phyloP scores from a whole-genome alignment of 2,888 invertebrate species.

The Rhamphomyia laevipes region DNA sequence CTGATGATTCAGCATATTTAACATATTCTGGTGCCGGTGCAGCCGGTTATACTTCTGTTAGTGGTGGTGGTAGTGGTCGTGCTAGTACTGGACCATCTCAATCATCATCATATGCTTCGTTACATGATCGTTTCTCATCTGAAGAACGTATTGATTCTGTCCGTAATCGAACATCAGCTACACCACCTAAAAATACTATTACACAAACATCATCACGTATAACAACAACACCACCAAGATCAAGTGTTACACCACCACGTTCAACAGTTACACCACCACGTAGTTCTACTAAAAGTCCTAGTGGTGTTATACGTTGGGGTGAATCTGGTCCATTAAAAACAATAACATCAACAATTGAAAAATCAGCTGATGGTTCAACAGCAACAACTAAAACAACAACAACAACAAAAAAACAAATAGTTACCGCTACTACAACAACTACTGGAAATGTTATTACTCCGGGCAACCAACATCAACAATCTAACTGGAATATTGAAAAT shows the following conservation, averaged over 20 bases:
- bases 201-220: slow-evolving; percentile 21
- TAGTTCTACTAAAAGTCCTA: slow-evolving; percentile 11
- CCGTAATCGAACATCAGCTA: slow-evolving; percentile 14
- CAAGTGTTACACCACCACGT: slow-evolving; percentile 6
- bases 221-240: slow-evolving; percentile 6
- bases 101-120: slow-evolving; percentile 42
- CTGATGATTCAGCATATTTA: slow-evolving; percentile 47
- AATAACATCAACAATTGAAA: slow-evolving; percentile 21
- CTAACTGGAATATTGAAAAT: slow-evolving; percentile 13
- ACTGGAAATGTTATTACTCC: slow-evolving; percentile 15
- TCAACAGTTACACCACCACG: slow-evolving; percentile 23
- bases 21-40: slow-evolving; percentile 41
- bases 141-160: slow-evolving; percentile 39
- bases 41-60: slow-evolving; percentile 15
- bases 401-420: slow-evolving; percentile 22
- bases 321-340: slow-evolving; percentile 11
- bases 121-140: slow-evolving; percentile 41
- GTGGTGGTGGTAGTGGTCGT: neutral
- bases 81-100: slow-evolving; percentile 29
- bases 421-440: slow-evolving; percentile 15
- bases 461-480: slow-evolving; percentile 14
- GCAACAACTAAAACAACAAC: slow-evolving; percentile 16
- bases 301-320: neutral
- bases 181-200: slow-evolving; percentile 32
- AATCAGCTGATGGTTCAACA: slow-evolving; percentile 14